Evolutionary conservation across 2,113 vertebrate genomes (phyloP).

Genomic region (Zosterops borbonicus): DNA sequence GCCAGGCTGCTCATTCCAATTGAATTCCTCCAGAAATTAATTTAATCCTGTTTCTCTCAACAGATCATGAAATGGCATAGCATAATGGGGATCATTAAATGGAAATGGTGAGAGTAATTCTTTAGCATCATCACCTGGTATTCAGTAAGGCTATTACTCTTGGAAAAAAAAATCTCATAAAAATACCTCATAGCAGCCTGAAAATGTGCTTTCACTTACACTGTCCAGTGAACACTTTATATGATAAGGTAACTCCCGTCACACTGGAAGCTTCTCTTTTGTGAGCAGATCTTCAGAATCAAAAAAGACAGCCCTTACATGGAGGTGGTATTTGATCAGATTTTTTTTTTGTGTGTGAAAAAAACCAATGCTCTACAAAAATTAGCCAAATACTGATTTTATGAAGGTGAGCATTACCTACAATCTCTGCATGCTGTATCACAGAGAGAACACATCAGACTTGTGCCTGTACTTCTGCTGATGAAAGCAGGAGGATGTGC

Average conservation of each 20-base stretch:
- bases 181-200: neutral
- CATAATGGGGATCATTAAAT: neutral
- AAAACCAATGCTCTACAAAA: neutral
- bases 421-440: neutral
- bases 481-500: neutral
- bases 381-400: neutral
- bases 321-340: neutral
- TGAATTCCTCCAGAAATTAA: slow-evolving; percentile 53
- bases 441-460: neutral
- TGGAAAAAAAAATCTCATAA: neutral
- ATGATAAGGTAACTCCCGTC: neutral
- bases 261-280: neutral
- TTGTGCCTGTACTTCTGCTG: neutral
- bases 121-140: neutral
- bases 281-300: neutral
- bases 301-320: neutral
- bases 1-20: slow-evolving; percentile 12
- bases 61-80: slow-evolving; percentile 19
- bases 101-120: slow-evolving; percentile 15
- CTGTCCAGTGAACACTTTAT: neutral
- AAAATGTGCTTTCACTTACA: slow-evolving; percentile 23
- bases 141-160: neutral
- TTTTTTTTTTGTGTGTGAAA: neutral
- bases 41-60: slow-evolving; percentile 41
- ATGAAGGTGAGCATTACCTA: neutral